phyloP scores from a whole-genome alignment of 2,797 vertebrate species.

The Brachyalestes nurse region DNA sequence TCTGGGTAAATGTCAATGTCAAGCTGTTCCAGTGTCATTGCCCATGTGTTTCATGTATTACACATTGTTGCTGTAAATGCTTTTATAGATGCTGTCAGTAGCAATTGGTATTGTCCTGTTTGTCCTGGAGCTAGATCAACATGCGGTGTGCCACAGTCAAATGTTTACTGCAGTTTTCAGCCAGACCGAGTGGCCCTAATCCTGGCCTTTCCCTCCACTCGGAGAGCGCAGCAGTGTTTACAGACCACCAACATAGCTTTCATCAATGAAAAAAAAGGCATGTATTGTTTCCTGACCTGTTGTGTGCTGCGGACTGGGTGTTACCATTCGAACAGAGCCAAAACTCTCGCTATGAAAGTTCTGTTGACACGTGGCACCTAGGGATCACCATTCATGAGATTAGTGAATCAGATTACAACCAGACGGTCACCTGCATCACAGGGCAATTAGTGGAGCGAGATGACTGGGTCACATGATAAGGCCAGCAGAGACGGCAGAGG shows the following conservation, averaged over 20 bases:
- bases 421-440: slow-evolving; percentile 33
- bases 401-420: slow-evolving; percentile 38
- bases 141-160: neutral
- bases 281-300: slow-evolving; percentile 40
- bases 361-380: slow-evolving; percentile 16
- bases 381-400: slow-evolving; percentile 47
- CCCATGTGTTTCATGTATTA: neutral
- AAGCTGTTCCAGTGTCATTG: neutral
- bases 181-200: slow-evolving; percentile 26
- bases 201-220: neutral
- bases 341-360: slow-evolving; percentile 39
- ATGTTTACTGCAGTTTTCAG: slow-evolving; percentile 5
- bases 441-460: slow-evolving; percentile 16
- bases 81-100: neutral
- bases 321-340: slow-evolving; percentile 25
- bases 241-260: slow-evolving; percentile 46
- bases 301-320: slow-evolving; percentile 24
- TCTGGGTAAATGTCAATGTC: neutral
- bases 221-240: slow-evolving; percentile 45
- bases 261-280: slow-evolving; percentile 53
- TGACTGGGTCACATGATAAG: slow-evolving; percentile 23
- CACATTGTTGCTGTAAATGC: neutral
- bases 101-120: neutral
- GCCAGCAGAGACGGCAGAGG: slow-evolving; percentile 1
- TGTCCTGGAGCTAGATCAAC: neutral